These are phyloP conservation scores for Aradophagus sp. DNA, from an alignment of 1,140 invertebrate genomes.

Conservation along the genomic window DNA sequence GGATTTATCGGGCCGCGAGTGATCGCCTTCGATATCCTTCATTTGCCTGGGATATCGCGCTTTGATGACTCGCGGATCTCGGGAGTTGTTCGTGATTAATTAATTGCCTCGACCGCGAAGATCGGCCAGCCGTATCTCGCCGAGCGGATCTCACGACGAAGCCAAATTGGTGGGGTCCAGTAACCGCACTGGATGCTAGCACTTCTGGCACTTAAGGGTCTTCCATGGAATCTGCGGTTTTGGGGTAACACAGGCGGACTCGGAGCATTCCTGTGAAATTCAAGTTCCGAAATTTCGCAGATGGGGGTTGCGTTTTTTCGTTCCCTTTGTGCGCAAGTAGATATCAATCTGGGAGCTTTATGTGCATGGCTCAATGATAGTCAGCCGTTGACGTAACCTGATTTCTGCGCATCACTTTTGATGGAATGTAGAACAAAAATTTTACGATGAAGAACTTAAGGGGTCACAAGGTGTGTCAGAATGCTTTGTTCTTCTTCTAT, in stretches of 20 bases:
- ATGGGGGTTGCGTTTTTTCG: constrained; percentile 11
- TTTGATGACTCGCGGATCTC: not conserved
- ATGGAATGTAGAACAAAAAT: no score
- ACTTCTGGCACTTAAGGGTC: constrained; percentile 42
- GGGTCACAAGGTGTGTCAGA: no score
- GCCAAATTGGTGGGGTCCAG: constrained; percentile 41
- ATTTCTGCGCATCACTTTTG: no score
- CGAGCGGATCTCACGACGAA: constrained; percentile 39
- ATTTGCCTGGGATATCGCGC: constrained; percentile 32
- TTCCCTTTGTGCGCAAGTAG: constrained; percentile 1
- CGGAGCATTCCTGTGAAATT: constrained; percentile 27
- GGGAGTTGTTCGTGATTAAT: not conserved
- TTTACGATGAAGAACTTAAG: no score
- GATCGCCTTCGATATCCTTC: no score
- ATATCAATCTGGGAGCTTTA: no score
- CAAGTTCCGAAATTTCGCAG: constrained; percentile 26
- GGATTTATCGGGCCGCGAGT: constrained; percentile 39
- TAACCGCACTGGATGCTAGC: constrained; percentile 27
- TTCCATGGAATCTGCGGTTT: constrained; percentile 55
- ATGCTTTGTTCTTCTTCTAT: no score
- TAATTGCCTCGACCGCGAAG: not conserved
- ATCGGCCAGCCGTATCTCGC: not conserved
- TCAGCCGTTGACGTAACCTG: no score
- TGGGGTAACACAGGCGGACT: constrained; percentile 29
- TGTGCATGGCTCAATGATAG: no score